These are phyloP conservation scores for Thrips palmi DNA, from an alignment of 1,140 invertebrate species.

Conservation along the genomic window DNA sequence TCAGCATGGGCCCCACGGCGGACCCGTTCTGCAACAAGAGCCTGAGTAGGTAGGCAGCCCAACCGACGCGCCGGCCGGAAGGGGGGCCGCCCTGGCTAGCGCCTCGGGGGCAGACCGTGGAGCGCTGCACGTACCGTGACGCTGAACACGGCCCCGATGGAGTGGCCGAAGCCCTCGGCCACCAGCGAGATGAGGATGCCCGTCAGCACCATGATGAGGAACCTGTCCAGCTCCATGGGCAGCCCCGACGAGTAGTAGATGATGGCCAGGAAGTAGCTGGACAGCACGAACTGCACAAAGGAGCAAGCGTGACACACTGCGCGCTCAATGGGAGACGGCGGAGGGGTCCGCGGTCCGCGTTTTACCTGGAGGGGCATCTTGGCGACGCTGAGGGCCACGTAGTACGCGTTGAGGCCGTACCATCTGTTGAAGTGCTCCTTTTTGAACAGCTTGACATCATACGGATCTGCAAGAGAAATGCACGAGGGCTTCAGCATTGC, in stretches of 20 bases:
- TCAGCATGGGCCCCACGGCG: slow-evolving; percentile 36
- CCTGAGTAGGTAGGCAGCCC: too few species aligned
- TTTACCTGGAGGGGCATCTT: too few species aligned
- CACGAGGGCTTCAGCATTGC: not conserved
- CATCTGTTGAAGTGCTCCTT: slow-evolving; percentile 70
- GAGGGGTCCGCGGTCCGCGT: too few species aligned
- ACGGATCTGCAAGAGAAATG: slow-evolving; percentile 38
- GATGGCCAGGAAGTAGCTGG: slow-evolving; percentile 34
- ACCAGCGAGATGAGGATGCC: slow-evolving; percentile 35
- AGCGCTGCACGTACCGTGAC: slow-evolving; percentile 30
- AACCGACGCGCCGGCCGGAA: too few species aligned
- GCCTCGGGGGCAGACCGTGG: not conserved
- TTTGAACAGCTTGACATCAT: slow-evolving; percentile 59
- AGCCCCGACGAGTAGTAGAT: slow-evolving; percentile 39
- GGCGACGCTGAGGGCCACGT: slow-evolving; percentile 53
- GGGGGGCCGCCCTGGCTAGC: not conserved
- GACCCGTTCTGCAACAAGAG: slow-evolving; percentile 34
- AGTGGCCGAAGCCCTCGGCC: slow-evolving; percentile 38
- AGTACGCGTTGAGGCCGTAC: slow-evolving; percentile 63
- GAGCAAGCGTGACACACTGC: too few species aligned
- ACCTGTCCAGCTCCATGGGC: slow-evolving; percentile 28
- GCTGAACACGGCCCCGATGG: slow-evolving; percentile 42
- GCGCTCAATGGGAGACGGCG: too few species aligned
- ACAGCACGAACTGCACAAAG: too few species aligned
- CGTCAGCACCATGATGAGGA: slow-evolving; percentile 31